Conservation (phyloP, 2,113 vertebrate genomes). For the Orycteropus afer region DNA sequence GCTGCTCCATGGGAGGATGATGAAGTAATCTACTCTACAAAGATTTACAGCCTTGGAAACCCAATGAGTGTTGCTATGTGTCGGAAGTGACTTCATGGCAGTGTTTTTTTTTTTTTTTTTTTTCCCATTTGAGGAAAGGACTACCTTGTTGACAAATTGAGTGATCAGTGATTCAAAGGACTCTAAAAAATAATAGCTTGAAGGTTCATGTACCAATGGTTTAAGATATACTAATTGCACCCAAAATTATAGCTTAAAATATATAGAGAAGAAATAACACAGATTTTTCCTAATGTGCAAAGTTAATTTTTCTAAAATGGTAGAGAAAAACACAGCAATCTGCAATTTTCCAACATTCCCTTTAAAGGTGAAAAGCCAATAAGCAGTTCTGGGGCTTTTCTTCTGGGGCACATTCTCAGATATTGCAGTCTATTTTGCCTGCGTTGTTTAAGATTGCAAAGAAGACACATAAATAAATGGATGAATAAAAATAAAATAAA, state of each 20-base stretch:
- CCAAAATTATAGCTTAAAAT: constrained; percentile 24
- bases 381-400: neutral
- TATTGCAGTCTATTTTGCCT: neutral
- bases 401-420: neutral
- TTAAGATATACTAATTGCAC: constrained; percentile 39
- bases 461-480: constrained; percentile 10
- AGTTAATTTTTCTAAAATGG: neutral
- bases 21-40: no score
- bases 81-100: no score
- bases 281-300: neutral
- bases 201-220: neutral
- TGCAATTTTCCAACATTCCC: neutral
- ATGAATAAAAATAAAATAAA: neutral
- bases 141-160: constrained; percentile 40
- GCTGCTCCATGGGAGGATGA: no score
- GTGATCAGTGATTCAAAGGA: constrained; percentile 14
- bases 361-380: neutral
- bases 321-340: neutral
- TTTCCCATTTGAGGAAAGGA: constrained; percentile 15
- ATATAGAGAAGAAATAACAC: neutral
- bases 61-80: no score
- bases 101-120: constrained; percentile 3
- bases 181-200: constrained; percentile 24
- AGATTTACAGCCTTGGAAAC: no score
- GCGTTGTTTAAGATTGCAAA: neutral